Conservation (phyloP, 1,140 invertebrate genomes). For the Agrypnia vestita region DNA sequence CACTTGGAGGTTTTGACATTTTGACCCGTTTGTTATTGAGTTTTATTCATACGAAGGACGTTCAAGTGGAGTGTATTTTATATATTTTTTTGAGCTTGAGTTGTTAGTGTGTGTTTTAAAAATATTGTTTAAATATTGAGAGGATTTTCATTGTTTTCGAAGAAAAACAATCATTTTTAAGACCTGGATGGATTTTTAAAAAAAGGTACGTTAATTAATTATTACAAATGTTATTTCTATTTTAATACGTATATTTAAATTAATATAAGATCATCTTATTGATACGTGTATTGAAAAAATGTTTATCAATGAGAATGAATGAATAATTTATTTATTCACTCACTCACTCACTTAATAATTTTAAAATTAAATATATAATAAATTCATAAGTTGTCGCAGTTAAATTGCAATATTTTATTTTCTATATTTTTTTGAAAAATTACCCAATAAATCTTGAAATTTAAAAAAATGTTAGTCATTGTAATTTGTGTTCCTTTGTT, state of each 20-base stretch:
- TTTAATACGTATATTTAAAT: no score
- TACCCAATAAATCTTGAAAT: no score
- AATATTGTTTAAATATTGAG: constrained; percentile 19
- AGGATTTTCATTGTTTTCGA: neutral
- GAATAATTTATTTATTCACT: no score
- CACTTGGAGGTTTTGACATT: constrained; percentile 5
- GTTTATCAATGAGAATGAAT: no score
- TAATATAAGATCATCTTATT: no score
- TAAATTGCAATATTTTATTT: no score
- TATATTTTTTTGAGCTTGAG: neutral
- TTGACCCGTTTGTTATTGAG: constrained; percentile 15
- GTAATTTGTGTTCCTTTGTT: no score
- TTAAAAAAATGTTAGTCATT: neutral
- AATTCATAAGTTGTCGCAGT: no score
- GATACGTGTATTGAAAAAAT: no score
- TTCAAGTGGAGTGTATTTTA: constrained; percentile 13
- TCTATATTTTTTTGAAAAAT: no score
- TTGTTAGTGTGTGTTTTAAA: neutral
- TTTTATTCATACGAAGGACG: neutral
- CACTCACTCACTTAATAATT: no score
- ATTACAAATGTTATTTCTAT: neutral
- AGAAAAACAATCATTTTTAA: neutral
- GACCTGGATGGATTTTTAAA: constrained; percentile 1
- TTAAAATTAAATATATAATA: no score
- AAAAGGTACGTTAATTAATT: neutral